Evolutionary conservation across 2,888 invertebrate genomes (phyloP).

Genomic region (Aricia artaxerxes): DNA sequence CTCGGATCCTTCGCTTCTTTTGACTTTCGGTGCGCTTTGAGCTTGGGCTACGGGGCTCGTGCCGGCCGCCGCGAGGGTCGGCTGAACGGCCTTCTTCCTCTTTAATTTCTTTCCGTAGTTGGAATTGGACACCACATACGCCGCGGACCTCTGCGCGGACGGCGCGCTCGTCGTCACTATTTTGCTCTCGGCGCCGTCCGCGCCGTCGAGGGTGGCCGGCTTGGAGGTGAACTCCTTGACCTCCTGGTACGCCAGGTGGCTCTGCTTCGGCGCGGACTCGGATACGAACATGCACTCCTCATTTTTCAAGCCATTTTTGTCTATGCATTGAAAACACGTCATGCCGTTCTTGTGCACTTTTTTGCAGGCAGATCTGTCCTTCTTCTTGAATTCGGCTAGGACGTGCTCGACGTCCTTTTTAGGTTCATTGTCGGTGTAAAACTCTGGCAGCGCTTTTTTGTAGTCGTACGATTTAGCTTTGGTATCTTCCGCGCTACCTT

Average conservation of each 20-base stretch:
- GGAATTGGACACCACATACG: conserved; percentile 63
- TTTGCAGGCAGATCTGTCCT: conserved; percentile 86
- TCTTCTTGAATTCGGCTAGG: conserved; percentile 86
- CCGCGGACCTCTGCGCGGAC: conserved; percentile 60
- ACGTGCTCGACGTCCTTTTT: conserved; percentile 86
- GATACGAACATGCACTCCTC: conserved; percentile 90
- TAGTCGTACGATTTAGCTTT: conserved; percentile 68
- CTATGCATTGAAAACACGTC: conserved; percentile 88
- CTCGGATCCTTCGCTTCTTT: conserved; percentile 62
- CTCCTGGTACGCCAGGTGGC: conserved; percentile 84
- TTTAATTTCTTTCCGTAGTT: conserved; percentile 68
- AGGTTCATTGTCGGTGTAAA: conserved; percentile 76
- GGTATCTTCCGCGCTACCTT: conserved; percentile 64
- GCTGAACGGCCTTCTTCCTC: conserved; percentile 64
- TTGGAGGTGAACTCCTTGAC: conserved; percentile 81
- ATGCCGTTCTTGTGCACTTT: conserved; percentile 86
- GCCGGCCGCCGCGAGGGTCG: conserved; percentile 50
- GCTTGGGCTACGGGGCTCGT: conserved; percentile 49
- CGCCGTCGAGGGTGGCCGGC: conserved; percentile 61
- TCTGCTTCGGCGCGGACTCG: conserved; percentile 83
- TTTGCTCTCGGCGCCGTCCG: conserved; percentile 67
- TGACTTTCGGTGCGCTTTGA: conserved; percentile 50
- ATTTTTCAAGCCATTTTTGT: conserved; percentile 84
- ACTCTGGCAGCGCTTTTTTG: conserved; percentile 71
- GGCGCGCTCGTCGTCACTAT: conserved; percentile 65